phyloP scores from a whole-genome alignment of 2,888 invertebrate species.

The Melieria omissa region DNA sequence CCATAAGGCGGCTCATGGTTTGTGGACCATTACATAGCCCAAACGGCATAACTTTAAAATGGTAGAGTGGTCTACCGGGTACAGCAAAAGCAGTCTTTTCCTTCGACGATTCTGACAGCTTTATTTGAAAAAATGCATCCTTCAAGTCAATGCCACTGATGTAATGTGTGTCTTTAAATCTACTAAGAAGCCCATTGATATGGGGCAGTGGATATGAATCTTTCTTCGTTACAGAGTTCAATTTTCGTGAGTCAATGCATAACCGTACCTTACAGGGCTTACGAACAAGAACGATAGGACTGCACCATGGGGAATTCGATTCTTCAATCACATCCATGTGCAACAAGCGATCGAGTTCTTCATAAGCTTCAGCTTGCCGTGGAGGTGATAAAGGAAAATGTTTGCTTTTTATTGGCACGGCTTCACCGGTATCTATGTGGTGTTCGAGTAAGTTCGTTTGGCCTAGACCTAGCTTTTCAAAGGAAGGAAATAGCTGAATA shows the following conservation, averaged over 20 bases:
- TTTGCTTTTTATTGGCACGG: no score
- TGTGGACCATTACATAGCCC: conserved; percentile 42
- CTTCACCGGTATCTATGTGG: no score
- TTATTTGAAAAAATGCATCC: conserved; percentile 37
- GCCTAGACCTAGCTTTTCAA: no score
- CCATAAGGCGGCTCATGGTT: conserved; percentile 38
- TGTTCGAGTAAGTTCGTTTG: no score
- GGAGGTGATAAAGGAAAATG: conserved; percentile 8
- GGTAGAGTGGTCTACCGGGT: conserved; percentile 43
- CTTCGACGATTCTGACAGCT: conserved; percentile 26
- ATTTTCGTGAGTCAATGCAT: conserved; percentile 36
- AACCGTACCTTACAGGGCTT: conserved; percentile 37
- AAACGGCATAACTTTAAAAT: conserved; percentile 46
- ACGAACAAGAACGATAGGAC: conserved; percentile 18
- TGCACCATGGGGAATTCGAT: conserved; percentile 31
- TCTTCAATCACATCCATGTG: conserved; percentile 35
- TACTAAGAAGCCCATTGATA: conserved; percentile 34
- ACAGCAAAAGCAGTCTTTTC: conserved; percentile 50
- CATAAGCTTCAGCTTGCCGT: conserved; percentile 22
- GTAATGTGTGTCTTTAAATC: conserved; percentile 33
- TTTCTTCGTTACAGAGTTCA: conserved; percentile 36
- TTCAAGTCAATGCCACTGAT: conserved; percentile 39
- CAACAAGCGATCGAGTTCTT: conserved; percentile 35
- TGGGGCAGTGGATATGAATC: conserved; percentile 38
- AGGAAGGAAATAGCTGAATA: no score